Evolutionary conservation across 2,113 vertebrate genomes (phyloP).

Genomic region (Stomatorhinus ivindoensis): DNA sequence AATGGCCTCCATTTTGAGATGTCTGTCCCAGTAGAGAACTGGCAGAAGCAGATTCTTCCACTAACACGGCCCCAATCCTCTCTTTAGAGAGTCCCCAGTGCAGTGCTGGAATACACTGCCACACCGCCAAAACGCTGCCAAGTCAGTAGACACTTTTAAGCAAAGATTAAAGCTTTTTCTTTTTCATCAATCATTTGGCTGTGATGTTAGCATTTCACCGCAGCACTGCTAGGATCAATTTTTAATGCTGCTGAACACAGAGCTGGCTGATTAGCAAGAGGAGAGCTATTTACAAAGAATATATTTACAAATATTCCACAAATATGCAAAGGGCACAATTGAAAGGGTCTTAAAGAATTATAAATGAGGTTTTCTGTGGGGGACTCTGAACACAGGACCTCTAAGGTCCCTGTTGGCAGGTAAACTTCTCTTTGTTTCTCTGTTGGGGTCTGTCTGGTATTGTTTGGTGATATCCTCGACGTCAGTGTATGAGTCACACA

Average conservation of each 20-base stretch:
- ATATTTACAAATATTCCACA: constrained; percentile 65
- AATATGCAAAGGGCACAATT: constrained; percentile 61
- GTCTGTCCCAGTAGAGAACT: not conserved
- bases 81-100: constrained; percentile 10
- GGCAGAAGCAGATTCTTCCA: not conserved
- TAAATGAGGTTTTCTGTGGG: constrained; percentile 46
- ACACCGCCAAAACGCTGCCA: constrained; percentile 50
- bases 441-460: not conserved
- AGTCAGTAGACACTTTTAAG: constrained; percentile 68
- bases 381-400: constrained; percentile 46
- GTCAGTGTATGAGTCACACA: not conserved
- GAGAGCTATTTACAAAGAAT: constrained; percentile 65
- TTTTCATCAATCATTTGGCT: constrained; percentile 74
- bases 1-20: not conserved
- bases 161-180: constrained; percentile 72
- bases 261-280: constrained; percentile 63
- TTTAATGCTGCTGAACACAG: constrained; percentile 64
- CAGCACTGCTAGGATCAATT: constrained; percentile 63
- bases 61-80: not conserved
- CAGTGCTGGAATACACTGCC: constrained; percentile 45
- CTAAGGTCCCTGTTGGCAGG: constrained; percentile 32
- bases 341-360: constrained; percentile 60
- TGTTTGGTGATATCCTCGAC: not conserved
- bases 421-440: constrained; percentile 10
- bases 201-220: constrained; percentile 65